Percentiles rank a stretch among this genome's conserved stretches.
These are phyloP conservation scores for Apocrypta bakeri DNA, from an alignment of 1,140 invertebrate species.

Conservation along the genomic window DNA sequence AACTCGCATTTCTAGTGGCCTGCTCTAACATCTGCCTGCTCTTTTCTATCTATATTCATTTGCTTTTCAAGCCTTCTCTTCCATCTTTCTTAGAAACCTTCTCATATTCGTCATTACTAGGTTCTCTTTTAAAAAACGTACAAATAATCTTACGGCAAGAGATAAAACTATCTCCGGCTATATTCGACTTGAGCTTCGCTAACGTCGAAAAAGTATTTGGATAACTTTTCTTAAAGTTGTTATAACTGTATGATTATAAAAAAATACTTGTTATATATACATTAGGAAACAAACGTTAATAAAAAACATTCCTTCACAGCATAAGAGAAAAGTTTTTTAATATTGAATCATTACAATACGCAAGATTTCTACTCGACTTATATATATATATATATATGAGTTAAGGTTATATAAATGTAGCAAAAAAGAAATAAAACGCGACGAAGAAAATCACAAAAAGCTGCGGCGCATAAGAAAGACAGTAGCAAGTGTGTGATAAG, in stretches of 20 bases:
- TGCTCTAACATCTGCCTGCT: not conserved
- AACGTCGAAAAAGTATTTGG: no score
- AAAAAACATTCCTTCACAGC: no score
- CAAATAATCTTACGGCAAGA: conserved; percentile 9
- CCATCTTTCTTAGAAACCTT: not conserved
- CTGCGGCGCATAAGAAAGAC: not conserved
- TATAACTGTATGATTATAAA: no score
- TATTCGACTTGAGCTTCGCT: not conserved
- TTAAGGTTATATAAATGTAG: no score
- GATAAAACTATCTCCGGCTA: not conserved
- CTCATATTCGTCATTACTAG: conserved; percentile 12
- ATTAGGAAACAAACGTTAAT: no score
- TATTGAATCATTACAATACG: conserved; percentile 66
- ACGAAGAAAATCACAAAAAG: not conserved
- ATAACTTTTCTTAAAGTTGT: no score
- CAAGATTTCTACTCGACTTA: conserved; percentile 23
- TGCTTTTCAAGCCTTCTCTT: not conserved
- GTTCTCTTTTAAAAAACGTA: not conserved
- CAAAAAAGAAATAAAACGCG: no score
- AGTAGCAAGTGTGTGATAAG: not conserved
- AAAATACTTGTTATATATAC: no score
- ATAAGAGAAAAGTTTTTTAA: no score
- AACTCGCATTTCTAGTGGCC: not conserved
- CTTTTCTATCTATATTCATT: conserved; percentile 13
- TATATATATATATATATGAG: no score